Base-by-base conservation (phyloP, 1,140 invertebrate genomes). In the Papilio aristodemus region DNA sequence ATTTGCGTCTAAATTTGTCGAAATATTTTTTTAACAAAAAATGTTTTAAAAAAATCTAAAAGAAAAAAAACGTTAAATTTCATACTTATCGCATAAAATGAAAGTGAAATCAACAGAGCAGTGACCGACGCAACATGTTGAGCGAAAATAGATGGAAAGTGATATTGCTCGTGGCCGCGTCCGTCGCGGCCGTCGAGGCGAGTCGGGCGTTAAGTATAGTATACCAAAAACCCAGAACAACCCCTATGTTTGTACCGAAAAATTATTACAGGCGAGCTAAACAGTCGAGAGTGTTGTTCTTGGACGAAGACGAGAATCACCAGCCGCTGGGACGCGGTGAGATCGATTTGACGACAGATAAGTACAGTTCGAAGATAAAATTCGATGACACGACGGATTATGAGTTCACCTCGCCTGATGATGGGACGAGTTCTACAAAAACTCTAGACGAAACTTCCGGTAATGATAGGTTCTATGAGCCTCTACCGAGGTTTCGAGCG, bases 71-170 rank as follows among this genome's bases (percentile, higher is more conserved):
- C 57, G 69, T 62, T 60, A 63, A 50, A 59, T 68, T 36, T 64
- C 36, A 67, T 36, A 66, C 62, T 46, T 70, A 73, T 69, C 54
- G 64, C 66, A 72, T 75, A 86, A 84, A 81, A 89, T 90, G 89
- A 91, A 89, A 90, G 89, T 90, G 89, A 86, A 87, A 81, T 73
- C 75, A 19, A 59, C 71, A 70, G 85, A 76, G 72, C 85, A 87
- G 75, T 90, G 86, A 88, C 86, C 89, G 86, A 67, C 17, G 27
- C 80, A 89, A 87, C 74, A 92, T 92, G 91, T 86, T 87, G 14
- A 86, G 84, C 80, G 88, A 85, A 83, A 85, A 85, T 76, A 82
- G 72, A 79, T 91, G 87, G 91, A 92, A 91, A 89, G 85, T 92
- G 71, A 76, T 91, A 72, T 71, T 92, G 71, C 70, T 92, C 39